These are phyloP conservation scores for Monopterus albus DNA, from an alignment of 2,113 vertebrate species.

Conservation along the genomic window DNA sequence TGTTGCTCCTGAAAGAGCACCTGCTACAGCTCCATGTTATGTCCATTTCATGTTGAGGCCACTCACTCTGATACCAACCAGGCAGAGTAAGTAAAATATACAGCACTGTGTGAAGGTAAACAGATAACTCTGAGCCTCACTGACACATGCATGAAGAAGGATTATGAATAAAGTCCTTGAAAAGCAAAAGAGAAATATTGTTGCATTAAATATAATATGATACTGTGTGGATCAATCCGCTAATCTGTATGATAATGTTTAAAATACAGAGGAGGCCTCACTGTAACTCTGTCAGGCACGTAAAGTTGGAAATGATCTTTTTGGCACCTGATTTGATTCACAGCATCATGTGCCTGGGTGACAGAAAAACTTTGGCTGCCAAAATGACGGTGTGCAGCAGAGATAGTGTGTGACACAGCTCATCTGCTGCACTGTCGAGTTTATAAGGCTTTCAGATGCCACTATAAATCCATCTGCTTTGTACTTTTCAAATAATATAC, in stretches of 20 bases:
- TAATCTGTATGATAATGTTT: background rate
- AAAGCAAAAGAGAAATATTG: no score
- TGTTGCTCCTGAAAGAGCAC: slow-evolving; percentile 13
- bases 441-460: background rate
- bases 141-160: background rate
- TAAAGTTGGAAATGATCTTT: slow-evolving; percentile 2
- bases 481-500: slow-evolving; percentile 1
- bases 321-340: slow-evolving; percentile 1
- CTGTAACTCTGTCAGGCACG: slow-evolving; percentile 26
- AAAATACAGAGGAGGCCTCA: background rate
- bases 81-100: slow-evolving; percentile 23
- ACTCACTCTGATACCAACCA: slow-evolving; percentile 37
- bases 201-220: background rate
- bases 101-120: slow-evolving; percentile 6
- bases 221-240: background rate
- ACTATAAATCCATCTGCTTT: background rate
- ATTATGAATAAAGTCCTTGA: background rate
- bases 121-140: background rate
- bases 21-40: slow-evolving; percentile 19
- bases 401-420: background rate
- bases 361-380: background rate
- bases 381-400: background rate
- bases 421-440: slow-evolving; percentile 1
- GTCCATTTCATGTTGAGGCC: slow-evolving; percentile 24
- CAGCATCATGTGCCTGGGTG: slow-evolving; percentile 34